A percentile compares a stretch with the other conserved stretches of the same genome.
These are phyloP conservation scores for Hermetia illucens DNA, from an alignment of 1,140 invertebrate genomes.

Conservation along the genomic window DNA sequence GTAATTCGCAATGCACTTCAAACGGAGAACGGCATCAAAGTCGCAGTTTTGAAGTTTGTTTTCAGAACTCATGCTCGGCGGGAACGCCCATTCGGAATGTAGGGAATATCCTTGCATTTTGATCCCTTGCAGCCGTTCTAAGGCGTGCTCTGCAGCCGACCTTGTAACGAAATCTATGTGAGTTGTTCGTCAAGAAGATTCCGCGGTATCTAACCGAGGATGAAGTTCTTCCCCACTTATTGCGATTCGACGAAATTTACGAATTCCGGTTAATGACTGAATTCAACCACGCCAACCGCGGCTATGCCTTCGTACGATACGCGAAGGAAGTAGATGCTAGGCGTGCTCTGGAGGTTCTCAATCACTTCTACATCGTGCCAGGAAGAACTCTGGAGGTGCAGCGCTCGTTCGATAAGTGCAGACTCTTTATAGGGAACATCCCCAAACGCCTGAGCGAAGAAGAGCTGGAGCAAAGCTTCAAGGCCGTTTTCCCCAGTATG, in stretches of 20 bases:
- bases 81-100: conserved; percentile 9
- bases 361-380: conserved; percentile 8
- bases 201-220: conserved; percentile 68
- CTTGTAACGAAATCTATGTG: conserved; percentile 32
- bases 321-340: conserved; percentile 9
- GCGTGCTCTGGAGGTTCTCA: conserved; percentile 9
- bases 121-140: conserved; percentile 7
- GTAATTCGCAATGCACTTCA: conserved; percentile 11
- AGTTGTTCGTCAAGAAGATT: conserved; percentile 73
- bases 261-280: conserved; percentile 70
- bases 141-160: conserved; percentile 8
- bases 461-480: conserved; percentile 7
- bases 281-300: conserved; percentile 44
- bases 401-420: conserved; percentile 10
- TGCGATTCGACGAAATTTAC: conserved; percentile 46
- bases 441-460: conserved; percentile 8
- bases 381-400: conserved; percentile 8
- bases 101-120: conserved; percentile 4
- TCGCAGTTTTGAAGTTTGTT: conserved; percentile 8
- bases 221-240: conserved; percentile 65
- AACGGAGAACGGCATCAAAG: conserved; percentile 9
- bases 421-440: conserved; percentile 10
- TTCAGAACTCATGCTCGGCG: conserved; percentile 8
- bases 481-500: conserved; percentile 7
- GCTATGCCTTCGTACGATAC: conserved; percentile 12